Base-by-base conservation (phyloP, 2,113 vertebrate genomes). In the Toxotes chatareus region DNA sequence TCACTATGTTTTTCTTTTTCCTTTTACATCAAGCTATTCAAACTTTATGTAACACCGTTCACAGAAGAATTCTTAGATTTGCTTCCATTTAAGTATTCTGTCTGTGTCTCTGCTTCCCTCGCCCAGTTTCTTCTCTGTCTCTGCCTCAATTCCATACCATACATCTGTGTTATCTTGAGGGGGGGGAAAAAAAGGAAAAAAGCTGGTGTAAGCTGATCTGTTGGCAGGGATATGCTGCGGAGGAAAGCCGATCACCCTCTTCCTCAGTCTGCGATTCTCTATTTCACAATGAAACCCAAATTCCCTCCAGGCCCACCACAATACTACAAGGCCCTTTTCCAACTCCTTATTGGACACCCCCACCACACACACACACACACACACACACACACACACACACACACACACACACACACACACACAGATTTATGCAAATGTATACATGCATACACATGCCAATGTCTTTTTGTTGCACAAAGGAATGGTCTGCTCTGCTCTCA, bases 161-260 rank as follows among this genome's bases (percentile, higher is more conserved):
- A 74, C 57, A 75, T 86, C 62, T 83, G 62, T 62, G 81, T 79
- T 83, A 56, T 79, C 57, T 42, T 61, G 44, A 77, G 47, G 5
- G 23, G 67, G 47, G 5, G 21, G 61, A 63, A 63, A 19, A 49
- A 32, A 56, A 7, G 21, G 9, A 32, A 40, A 56, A 63, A 71
- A 55, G 60, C 73, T 82, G 57, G 66, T 81, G 82, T 83, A 76
- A 88, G 85, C 76, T 84, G 66, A 80, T 84, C 69, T 76, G 57
- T 62, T 93, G 90, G 80, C 85, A 85, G 65, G 79, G 49, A 47
- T 46, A 56, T 0, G 4, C 64, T 80, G 73, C 59, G 17, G 70
- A 81, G 76, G 57, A 64, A 88, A 77, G 78, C 71, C 36, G 40
- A 86, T 86, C 73, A 62, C 63, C 46, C 16, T 83, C 59, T 85